Evolutionary conservation across 92 coral and sea anemone genomes (phyloP), one percentile per base, ranked within the genome.

Genomic region (Bergia sp.): DNA sequence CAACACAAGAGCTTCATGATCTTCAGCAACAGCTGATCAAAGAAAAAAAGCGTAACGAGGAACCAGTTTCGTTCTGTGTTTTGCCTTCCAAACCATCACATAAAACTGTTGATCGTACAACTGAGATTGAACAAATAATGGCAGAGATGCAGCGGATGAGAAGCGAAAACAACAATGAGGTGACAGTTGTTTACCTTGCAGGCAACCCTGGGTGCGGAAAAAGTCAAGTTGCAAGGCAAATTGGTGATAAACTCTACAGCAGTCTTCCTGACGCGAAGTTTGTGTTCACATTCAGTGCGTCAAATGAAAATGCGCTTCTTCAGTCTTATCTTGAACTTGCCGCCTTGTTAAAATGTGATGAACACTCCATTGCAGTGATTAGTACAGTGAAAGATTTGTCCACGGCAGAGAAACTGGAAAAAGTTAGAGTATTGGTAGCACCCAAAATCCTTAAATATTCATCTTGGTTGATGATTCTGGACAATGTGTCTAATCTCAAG

Each of bases 261-360:
- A 86, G 65, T 23, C 67, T 21, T 23, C 65, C 43, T 29, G 45
- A 87, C 18, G 29, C 47, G 18, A 23, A 65, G 4, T 87, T 82
- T 77, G 88, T 91, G 16, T 86, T 91, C 82, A 91, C 93, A 21
- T 18, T 91, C 23, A 88, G 77, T 44, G 93, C 91, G 3, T 71
- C 78, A 82, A 88, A 49, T 43, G 58, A 7, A 7, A 89, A 88
- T 55, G 42, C 91, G 4, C 88, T 91, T 47, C 64, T 91, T 9
- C 85, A 87, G 20, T 91, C 93, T 5, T 91, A 91, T 64, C 38
- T 76, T 29, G 61, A 37, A 39, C 79, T 91, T 41, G 89, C 93
- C 43, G 86, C 81, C 20, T 81, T 41, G 18, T 57, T 88, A 0
- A 84, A 67, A 20, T 91, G 93, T 44, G 75, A 83, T 11, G 89